Conservation (phyloP, 2,113 vertebrate species). For the Phasianus colchicus region DNA sequence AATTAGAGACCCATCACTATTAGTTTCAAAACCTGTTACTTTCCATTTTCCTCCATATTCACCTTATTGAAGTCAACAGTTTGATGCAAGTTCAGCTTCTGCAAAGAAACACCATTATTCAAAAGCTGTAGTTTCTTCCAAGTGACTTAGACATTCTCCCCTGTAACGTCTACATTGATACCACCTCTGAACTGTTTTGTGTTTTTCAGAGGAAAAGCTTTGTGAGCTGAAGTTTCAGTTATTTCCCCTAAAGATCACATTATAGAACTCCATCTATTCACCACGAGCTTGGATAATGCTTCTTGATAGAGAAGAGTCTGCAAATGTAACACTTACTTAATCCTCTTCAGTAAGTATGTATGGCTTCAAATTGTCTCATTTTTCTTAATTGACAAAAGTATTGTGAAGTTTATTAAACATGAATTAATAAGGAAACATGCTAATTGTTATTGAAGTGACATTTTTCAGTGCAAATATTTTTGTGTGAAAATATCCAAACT, state of each 20-base stretch:
- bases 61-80: neutral
- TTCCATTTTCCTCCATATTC: neutral
- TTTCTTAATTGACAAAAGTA: neutral
- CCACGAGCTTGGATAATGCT: neutral
- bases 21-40: neutral
- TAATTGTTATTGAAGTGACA: neutral
- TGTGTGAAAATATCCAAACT: neutral
- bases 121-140: neutral
- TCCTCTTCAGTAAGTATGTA: neutral
- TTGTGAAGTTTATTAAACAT: neutral
- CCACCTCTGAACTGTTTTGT: neutral
- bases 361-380: neutral
- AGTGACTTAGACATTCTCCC: neutral
- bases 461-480: neutral
- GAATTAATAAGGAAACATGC: neutral
- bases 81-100: neutral
- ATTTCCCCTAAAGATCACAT: neutral
- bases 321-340: neutral
- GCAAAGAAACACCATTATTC: neutral
- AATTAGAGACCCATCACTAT: neutral
- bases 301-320: neutral
- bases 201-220: neutral
- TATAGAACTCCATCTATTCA: neutral
- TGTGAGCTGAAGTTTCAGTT: neutral
- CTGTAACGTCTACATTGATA: neutral